phyloP scores from a whole-genome alignment of 2,888 invertebrate species.

The Epirrhoe alternata region DNA sequence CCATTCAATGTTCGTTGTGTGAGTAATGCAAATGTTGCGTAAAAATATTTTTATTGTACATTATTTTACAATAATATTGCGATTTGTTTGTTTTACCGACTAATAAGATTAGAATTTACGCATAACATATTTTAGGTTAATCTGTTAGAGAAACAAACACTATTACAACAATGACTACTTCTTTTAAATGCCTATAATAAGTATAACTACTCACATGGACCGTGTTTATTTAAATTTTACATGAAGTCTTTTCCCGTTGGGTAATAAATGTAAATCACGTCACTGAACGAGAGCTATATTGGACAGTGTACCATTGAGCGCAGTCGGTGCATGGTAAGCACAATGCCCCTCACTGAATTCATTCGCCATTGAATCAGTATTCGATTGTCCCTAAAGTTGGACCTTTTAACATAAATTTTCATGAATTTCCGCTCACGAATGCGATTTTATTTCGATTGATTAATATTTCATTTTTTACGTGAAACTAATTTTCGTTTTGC shows the following conservation, averaged over 20 bases:
- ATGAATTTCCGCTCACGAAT: slow-evolving; percentile 48
- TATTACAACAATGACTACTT: not conserved
- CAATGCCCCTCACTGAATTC: slow-evolving; percentile 70
- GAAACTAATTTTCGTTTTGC: slow-evolving; percentile 32
- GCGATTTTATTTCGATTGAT: slow-evolving; percentile 38
- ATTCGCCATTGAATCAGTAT: slow-evolving; percentile 72
- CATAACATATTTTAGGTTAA: not conserved
- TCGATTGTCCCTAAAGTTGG: slow-evolving; percentile 68
- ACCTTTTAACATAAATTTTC: slow-evolving; percentile 62
- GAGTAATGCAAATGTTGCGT: slow-evolving; percentile 5
- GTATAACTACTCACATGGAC: not conserved
- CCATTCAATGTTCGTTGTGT: slow-evolving; percentile 17
- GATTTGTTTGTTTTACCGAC: not conserved
- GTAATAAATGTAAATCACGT: slow-evolving; percentile 77
- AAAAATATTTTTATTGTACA: not conserved
- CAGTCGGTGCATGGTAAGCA: slow-evolving; percentile 72
- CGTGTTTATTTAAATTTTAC: slow-evolving; percentile 44
- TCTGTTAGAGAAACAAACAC: too few species aligned
- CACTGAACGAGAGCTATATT: slow-evolving; percentile 67
- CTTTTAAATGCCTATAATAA: not conserved
- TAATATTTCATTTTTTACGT: slow-evolving; percentile 29
- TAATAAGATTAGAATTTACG: not conserved
- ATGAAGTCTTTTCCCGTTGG: slow-evolving; percentile 59
- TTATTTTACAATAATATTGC: not conserved
- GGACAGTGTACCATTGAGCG: slow-evolving; percentile 66